phyloP scores from a whole-genome alignment of 2,888 invertebrate genomes.

The Cremastinae sp. region DNA sequence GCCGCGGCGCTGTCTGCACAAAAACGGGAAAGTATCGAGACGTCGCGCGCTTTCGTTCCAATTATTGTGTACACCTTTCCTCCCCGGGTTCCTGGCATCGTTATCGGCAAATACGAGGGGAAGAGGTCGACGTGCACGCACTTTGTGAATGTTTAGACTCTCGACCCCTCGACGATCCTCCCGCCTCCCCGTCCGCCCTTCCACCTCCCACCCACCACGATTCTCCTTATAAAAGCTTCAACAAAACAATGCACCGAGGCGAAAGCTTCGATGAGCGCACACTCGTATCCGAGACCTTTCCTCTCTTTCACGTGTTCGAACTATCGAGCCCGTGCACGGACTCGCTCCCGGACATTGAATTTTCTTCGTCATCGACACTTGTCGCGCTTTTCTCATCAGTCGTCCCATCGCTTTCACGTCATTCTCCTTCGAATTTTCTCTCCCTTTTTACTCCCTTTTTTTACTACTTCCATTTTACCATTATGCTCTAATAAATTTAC shows the following conservation, averaged over 20 bases:
- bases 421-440: no score
- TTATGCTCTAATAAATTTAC: no score
- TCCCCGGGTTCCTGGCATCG: slow-evolving; percentile 53
- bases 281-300: slow-evolving; percentile 29
- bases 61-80: slow-evolving; percentile 57
- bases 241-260: slow-evolving; percentile 54
- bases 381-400: no score
- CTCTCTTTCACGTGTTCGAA: slow-evolving; percentile 48
- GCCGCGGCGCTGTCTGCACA: slow-evolving; percentile 23
- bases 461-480: no score
- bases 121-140: slow-evolving; percentile 54
- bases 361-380: no score
- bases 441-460: no score
- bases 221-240: slow-evolving; percentile 47
- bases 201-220: slow-evolving; percentile 2
- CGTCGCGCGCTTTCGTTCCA: slow-evolving; percentile 57
- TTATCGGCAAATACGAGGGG: slow-evolving; percentile 59
- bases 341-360: no score
- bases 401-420: no score
- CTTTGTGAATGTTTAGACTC: slow-evolving; percentile 54
- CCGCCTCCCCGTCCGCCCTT: slow-evolving; percentile 32
- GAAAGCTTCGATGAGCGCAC: slow-evolving; percentile 34
- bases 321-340: slow-evolving; percentile 45
- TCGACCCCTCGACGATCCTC: slow-evolving; percentile 47
- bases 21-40: slow-evolving; percentile 48